Conservation (phyloP, 2,888 invertebrate genomes). For the Cordilura impudica region DNA sequence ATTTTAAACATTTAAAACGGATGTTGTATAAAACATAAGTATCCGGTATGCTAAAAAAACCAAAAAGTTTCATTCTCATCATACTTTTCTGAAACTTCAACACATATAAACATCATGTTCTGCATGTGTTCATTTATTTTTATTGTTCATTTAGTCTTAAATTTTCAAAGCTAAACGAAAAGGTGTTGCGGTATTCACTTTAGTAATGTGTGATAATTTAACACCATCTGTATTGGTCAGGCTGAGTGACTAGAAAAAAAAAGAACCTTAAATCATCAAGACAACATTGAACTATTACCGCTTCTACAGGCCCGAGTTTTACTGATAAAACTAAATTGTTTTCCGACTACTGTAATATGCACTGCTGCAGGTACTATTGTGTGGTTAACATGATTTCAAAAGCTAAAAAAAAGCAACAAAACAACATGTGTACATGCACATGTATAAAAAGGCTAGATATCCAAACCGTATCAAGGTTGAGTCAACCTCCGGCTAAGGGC, state of each 20-base stretch:
- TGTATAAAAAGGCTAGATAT: no score
- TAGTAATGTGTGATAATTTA: slow-evolving; percentile 37
- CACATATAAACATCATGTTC: slow-evolving; percentile 2
- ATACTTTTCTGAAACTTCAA: neutral
- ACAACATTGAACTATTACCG: slow-evolving; percentile 34
- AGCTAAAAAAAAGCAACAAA: neutral
- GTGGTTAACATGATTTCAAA: slow-evolving; percentile 46
- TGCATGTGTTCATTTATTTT: slow-evolving; percentile 14
- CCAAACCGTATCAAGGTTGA: no score
- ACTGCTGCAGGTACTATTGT: slow-evolving; percentile 44
- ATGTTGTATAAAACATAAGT: slow-evolving; percentile 41
- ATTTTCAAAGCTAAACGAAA: neutral
- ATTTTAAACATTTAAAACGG: slow-evolving; percentile 20
- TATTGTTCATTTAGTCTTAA: neutral
- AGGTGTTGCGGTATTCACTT: slow-evolving; percentile 12
- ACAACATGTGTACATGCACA: neutral
- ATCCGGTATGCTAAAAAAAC: slow-evolving; percentile 14
- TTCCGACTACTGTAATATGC: slow-evolving; percentile 53
- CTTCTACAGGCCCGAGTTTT: slow-evolving; percentile 42
- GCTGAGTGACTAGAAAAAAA: neutral
- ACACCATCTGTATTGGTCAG: slow-evolving; percentile 25
- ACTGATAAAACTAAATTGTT: slow-evolving; percentile 57
- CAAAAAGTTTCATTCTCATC: neutral
- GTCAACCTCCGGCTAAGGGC: no score
- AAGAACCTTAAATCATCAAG: slow-evolving; percentile 34